phyloP scores from a whole-genome alignment of 2,113 vertebrate genomes.

The Alectura lathami region DNA sequence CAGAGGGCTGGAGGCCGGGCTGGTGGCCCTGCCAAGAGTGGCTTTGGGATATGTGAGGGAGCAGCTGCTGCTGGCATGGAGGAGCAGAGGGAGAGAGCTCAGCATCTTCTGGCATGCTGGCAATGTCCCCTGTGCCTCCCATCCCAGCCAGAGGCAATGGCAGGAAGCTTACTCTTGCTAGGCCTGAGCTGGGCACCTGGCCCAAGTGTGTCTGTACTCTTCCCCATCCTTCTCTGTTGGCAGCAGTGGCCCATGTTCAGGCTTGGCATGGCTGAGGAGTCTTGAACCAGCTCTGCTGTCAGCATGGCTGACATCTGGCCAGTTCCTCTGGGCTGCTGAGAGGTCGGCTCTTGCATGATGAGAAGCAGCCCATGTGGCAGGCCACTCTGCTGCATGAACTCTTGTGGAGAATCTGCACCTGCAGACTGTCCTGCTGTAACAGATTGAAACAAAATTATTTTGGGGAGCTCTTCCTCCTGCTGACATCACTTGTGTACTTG shows the following conservation, averaged over 20 bases:
- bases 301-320: neutral
- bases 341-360: accelerated
- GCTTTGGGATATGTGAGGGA: neutral
- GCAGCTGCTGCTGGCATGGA: neutral
- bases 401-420: neutral
- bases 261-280: neutral
- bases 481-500: neutral
- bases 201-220: neutral
- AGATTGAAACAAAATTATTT: neutral
- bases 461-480: neutral
- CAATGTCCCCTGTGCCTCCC: accelerated
- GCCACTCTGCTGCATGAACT: neutral
- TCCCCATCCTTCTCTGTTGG: neutral
- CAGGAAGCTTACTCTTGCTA: neutral
- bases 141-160: neutral
- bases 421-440: neutral
- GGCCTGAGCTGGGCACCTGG: accelerated
- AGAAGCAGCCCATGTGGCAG: neutral
- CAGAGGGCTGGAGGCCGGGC: neutral
- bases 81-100: neutral
- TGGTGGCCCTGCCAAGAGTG: neutral
- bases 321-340: accelerated
- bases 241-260: accelerated
- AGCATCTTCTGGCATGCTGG: neutral
- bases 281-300: neutral